A percentile compares a stretch with the other conserved stretches of the same genome.
Evolutionary conservation across 2,888 invertebrate species (phyloP).

Genomic region (Parnassius glacialis): DNA sequence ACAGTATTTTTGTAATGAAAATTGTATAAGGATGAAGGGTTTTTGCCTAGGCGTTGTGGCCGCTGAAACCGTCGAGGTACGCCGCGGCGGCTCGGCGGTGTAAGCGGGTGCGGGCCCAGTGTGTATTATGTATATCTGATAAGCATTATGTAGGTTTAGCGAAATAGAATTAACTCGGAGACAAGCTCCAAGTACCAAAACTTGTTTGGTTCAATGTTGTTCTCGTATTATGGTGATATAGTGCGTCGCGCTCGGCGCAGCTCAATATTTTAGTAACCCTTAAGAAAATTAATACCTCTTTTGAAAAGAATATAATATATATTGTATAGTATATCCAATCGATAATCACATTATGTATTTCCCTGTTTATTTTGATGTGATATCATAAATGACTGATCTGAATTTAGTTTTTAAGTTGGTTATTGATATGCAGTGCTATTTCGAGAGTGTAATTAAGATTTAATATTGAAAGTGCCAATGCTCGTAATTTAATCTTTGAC

Average conservation of each 20-base stretch:
- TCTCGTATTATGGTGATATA: constrained; percentile 80
- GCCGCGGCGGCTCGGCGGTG: constrained; percentile 30
- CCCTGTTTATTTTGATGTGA: constrained; percentile 83
- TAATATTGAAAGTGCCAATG: constrained; percentile 82
- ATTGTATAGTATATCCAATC: constrained; percentile 76
- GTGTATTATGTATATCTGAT: constrained; percentile 76
- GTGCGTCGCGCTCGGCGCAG: constrained; percentile 75
- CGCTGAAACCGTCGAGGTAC: constrained; percentile 28
- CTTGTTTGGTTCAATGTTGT: constrained; percentile 78
- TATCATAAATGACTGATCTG: constrained; percentile 83
- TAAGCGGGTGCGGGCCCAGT: constrained; percentile 35
- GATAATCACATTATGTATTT: constrained; percentile 78
- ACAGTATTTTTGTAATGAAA: constrained; percentile 81
- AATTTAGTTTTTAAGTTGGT: constrained; percentile 83
- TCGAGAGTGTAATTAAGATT: constrained; percentile 79
- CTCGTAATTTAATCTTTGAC: constrained; percentile 80
- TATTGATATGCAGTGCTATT: constrained; percentile 81
- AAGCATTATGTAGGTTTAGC: constrained; percentile 82
- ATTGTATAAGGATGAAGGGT: constrained; percentile 77
- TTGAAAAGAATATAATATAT: constrained; percentile 77
- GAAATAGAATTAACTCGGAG: constrained; percentile 77
- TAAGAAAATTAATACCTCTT: constrained; percentile 82
- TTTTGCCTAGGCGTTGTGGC: constrained; percentile 52
- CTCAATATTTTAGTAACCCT: constrained; percentile 82
- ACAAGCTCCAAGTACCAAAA: constrained; percentile 76